phyloP scores from a whole-genome alignment of 1,140 invertebrate species.

The Calycopis cecrops region DNA sequence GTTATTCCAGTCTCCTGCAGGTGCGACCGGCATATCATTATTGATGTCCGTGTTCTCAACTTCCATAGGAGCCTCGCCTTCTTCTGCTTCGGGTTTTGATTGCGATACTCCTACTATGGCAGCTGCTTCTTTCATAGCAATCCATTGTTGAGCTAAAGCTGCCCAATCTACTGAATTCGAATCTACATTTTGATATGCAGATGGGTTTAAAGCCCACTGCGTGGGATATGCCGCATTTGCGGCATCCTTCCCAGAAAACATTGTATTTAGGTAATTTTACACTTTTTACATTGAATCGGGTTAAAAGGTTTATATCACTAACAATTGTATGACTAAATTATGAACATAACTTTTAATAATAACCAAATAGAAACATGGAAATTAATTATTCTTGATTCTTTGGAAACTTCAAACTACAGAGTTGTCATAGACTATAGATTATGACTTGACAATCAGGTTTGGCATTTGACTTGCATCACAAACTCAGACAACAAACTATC shows the following conservation, averaged over 20 bases:
- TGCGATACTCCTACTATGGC: constrained; percentile 65
- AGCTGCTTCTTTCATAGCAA: constrained; percentile 91
- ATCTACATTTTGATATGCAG: constrained; percentile 78
- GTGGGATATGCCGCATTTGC: constrained; percentile 79
- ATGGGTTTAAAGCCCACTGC: constrained; percentile 85
- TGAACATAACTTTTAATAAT: not conserved
- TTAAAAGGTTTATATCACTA: not conserved
- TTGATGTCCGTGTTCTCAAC: constrained; percentile 78
- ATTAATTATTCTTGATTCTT: constrained; percentile 4
- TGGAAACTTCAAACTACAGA: not conserved
- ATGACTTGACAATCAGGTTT: too few relatives aligned
- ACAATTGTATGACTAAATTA: not conserved
- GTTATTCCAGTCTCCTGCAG: constrained; percentile 50
- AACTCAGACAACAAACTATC: too few relatives aligned
- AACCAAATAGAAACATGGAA: not conserved
- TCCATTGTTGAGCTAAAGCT: constrained; percentile 96
- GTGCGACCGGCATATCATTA: constrained; percentile 42
- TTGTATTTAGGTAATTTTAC: constrained; percentile 16
- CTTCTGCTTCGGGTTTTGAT: constrained; percentile 76
- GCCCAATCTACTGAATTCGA: constrained; percentile 93
- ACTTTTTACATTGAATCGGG: not conserved
- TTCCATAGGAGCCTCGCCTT: constrained; percentile 90
- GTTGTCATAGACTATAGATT: not conserved
- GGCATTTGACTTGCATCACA: too few relatives aligned
- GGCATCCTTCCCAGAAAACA: constrained; percentile 70